Percentiles rank a stretch among this genome's conserved stretches.
These are phyloP conservation scores for Oreochromis niloticus DNA, from an alignment of 2,113 vertebrate species.

Conservation along the genomic window DNA sequence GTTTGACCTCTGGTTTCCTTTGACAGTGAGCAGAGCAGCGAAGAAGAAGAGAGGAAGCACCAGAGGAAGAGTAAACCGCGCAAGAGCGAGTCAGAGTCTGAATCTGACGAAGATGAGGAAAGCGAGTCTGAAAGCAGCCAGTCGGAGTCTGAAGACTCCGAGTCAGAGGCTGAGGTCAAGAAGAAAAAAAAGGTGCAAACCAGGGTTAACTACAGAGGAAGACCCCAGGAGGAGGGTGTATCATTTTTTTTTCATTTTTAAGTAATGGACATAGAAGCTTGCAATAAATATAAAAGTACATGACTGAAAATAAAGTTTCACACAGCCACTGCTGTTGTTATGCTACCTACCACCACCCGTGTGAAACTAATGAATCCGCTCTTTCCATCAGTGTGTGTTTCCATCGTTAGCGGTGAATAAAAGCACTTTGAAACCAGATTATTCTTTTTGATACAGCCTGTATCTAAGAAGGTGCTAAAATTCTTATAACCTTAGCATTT, in stretches of 20 bases:
- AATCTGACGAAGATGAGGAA: slow-evolving; percentile 79
- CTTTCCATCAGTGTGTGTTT: background rate
- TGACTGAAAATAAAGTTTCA: background rate
- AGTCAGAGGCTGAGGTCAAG: slow-evolving; percentile 74
- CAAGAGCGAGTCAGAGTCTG: slow-evolving; percentile 69
- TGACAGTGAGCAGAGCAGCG: slow-evolving; percentile 82
- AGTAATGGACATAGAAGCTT: background rate
- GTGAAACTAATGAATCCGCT: background rate
- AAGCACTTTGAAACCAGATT: background rate
- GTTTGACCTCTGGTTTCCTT: background rate
- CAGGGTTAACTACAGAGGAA: background rate
- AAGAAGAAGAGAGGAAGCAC: slow-evolving; percentile 62
- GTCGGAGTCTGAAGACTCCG: slow-evolving; percentile 78
- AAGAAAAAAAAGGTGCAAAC: slow-evolving; percentile 74
- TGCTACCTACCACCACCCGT: background rate
- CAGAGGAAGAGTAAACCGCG: slow-evolving; percentile 63
- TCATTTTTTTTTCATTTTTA: background rate
- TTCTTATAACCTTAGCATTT: background rate
- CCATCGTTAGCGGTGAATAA: background rate
- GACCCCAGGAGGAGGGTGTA: background rate
- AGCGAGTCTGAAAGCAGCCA: slow-evolving; percentile 85
- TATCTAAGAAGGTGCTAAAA: background rate
- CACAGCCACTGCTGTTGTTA: background rate
- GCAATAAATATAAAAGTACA: background rate
- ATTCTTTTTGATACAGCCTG: background rate